Evolutionary conservation across 1,140 invertebrate genomes (phyloP).

Genomic region (Oryctes rhinoceros): DNA sequence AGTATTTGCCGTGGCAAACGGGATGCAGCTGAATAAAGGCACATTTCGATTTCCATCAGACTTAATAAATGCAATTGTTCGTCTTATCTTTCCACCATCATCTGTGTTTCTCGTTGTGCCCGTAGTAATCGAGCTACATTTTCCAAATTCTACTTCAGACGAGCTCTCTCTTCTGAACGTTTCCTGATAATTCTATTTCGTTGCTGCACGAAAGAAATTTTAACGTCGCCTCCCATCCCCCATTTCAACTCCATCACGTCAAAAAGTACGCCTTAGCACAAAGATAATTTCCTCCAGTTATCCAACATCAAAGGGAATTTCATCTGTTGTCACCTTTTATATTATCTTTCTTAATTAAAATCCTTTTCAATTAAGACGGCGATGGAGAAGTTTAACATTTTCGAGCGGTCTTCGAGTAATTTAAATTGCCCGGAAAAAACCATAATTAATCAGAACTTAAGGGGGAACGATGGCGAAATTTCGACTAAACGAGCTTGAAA

Average conservation of each 20-base stretch:
- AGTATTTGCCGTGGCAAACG: constrained; percentile 5
- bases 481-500: not conserved
- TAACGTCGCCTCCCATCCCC: not conserved
- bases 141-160: not conserved
- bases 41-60: constrained; percentile 24
- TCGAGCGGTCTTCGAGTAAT: not conserved
- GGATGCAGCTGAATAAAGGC: constrained; percentile 10
- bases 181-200: constrained; percentile 21
- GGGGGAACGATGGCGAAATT: not conserved
- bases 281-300: constrained; percentile 14
- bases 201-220: not conserved
- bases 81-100: constrained; percentile 2
- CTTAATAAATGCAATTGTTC: constrained; percentile 18
- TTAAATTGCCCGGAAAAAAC: constrained; percentile 28
- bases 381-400: constrained; percentile 16
- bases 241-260: not conserved
- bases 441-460: constrained; percentile 29
- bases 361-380: constrained; percentile 24
- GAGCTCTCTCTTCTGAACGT: not conserved
- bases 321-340: constrained; percentile 30
- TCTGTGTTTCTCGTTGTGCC: not conserved
- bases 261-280: constrained; percentile 14
- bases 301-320: constrained; percentile 25
- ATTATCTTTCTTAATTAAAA: constrained; percentile 37
- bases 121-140: constrained; percentile 6